Percentiles rank a stretch among this genome's conserved stretches.
Conservation (phyloP, 2,113 vertebrate genomes). For the Ancistrus triradiatus region DNA sequence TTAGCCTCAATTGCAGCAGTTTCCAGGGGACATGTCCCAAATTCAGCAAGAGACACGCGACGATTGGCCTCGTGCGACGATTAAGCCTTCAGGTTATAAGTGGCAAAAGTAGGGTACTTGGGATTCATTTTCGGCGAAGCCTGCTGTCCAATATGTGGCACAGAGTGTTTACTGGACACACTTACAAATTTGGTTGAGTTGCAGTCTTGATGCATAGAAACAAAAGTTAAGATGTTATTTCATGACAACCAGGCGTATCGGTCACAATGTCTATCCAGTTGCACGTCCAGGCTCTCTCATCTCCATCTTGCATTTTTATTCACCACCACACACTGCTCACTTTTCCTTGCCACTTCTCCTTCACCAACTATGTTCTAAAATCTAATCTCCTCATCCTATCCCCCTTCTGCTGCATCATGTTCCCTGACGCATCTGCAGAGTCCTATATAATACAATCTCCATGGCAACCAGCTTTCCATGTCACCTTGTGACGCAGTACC, state of each 20-base stretch:
- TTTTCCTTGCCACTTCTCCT: background rate
- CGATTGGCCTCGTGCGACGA: background rate
- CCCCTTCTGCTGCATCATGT: slow-evolving; percentile 64
- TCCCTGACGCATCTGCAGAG: slow-evolving; percentile 43
- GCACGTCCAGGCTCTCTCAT: background rate
- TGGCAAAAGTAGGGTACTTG: background rate
- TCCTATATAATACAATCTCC: slow-evolving; percentile 56
- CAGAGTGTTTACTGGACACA: no score
- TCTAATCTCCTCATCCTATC: slow-evolving; percentile 17
- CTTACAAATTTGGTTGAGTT: no score
- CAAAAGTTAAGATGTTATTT: background rate
- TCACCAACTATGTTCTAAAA: background rate
- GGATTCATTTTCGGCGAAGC: background rate
- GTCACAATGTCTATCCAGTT: no score
- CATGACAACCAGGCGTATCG: background rate
- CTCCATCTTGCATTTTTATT: background rate
- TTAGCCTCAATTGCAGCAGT: background rate
- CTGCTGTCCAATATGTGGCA: no score
- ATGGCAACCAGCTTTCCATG: slow-evolving; percentile 56
- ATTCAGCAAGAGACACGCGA: slow-evolving; percentile 9
- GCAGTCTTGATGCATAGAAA: background rate
- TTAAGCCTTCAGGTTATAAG: background rate
- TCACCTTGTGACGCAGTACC: slow-evolving; percentile 54
- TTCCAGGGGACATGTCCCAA: slow-evolving; percentile 29
- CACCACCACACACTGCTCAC: background rate